These are phyloP conservation scores for Scalopus aquaticus DNA, from an alignment of 2,113 vertebrate genomes.

Conservation along the genomic window DNA sequence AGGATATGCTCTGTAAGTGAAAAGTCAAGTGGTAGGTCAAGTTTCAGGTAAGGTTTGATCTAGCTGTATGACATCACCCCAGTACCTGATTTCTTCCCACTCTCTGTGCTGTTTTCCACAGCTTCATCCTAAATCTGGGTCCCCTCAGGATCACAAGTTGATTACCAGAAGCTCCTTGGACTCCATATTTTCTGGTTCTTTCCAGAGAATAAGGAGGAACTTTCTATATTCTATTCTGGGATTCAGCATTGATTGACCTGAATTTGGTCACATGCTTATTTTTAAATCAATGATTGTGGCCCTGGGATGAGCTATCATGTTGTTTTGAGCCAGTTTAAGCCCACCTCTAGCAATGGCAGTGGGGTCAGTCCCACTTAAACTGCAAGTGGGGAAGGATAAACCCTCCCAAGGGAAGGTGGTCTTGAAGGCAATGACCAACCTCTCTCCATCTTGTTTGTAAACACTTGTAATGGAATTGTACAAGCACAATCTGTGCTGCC, in stretches of 20 bases:
- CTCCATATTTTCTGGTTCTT: not conserved
- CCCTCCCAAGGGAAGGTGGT: not conserved
- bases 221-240: not conserved
- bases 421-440: not conserved
- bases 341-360: not conserved
- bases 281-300: not conserved
- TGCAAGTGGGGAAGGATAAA: not conserved
- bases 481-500: not conserved
- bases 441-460: not conserved
- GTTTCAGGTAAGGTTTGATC: conserved; percentile 26
- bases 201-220: not conserved
- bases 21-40: not conserved
- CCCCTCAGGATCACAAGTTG: not conserved
- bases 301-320: not conserved
- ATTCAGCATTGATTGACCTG: not conserved
- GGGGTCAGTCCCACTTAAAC: not conserved
- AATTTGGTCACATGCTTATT: not conserved
- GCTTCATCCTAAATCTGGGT: not conserved
- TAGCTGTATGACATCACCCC: not conserved
- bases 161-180: not conserved
- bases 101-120: not conserved
- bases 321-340: not conserved
- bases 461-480: not conserved
- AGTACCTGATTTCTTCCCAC: not conserved
- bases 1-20: no score